Evolutionary conservation across 2,797 vertebrate genomes (phyloP).

Genomic region (Manis crassicaudata): DNA sequence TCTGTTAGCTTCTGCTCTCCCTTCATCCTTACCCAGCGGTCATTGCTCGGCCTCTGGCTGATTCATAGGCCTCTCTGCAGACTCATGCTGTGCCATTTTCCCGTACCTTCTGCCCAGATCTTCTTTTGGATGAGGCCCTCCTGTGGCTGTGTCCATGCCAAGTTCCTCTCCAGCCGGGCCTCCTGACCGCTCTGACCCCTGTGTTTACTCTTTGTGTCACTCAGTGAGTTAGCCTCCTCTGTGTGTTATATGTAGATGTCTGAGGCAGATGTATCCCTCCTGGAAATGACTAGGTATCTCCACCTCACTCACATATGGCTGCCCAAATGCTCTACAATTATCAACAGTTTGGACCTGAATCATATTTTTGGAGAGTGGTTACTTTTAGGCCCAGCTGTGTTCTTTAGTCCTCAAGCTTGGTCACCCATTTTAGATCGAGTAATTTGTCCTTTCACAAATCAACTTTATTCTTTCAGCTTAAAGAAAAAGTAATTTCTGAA

Average conservation of each 20-base stretch:
- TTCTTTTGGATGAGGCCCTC: rapidly evolving
- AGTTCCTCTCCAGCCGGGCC: too few species aligned
- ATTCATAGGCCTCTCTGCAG: rapidly evolving
- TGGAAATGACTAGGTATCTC: rapidly evolving
- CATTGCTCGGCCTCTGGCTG: not conserved
- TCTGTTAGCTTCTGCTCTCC: rapidly evolving
- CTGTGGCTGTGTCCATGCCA: rapidly evolving
- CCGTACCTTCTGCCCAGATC: not conserved
- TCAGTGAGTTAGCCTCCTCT: rapidly evolving
- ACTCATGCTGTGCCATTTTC: rapidly evolving
- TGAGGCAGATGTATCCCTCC: rapidly evolving
- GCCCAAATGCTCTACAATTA: rapidly evolving
- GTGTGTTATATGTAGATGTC: rapidly evolving
- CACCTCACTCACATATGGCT: rapidly evolving
- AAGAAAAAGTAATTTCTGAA: not conserved
- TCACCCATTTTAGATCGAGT: not conserved
- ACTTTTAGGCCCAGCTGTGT: not conserved
- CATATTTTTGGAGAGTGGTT: not conserved
- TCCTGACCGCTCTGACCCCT: rapidly evolving
- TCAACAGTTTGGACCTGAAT: not conserved
- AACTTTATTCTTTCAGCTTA: not conserved
- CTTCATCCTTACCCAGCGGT: rapidly evolving
- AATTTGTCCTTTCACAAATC: not conserved
- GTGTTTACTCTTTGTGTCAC: rapidly evolving
- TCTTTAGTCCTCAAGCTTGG: not conserved